phyloP scores from a whole-genome alignment of 2,888 invertebrate genomes.

The Subacronicta megacephala region DNA sequence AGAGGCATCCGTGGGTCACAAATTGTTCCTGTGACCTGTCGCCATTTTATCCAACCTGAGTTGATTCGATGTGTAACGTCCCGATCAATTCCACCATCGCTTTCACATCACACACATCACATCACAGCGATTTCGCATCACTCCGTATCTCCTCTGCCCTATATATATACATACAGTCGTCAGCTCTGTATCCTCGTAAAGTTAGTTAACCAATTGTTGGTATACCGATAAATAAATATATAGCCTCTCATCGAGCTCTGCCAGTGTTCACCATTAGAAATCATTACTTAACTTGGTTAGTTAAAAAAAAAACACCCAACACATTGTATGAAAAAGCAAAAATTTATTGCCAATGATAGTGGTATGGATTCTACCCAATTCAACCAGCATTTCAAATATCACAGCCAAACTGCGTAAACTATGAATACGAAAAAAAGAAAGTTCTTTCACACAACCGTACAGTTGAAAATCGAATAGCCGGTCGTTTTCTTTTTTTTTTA shows the following conservation, averaged over 20 bases:
- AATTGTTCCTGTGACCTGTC: too few relatives aligned
- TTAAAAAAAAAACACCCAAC: conserved; percentile 15
- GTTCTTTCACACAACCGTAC: conserved; percentile 20
- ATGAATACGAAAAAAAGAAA: conserved; percentile 25
- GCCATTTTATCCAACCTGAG: too few relatives aligned
- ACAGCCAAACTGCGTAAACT: conserved; percentile 28
- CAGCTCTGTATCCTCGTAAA: too few relatives aligned
- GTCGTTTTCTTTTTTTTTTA: conserved; percentile 32
- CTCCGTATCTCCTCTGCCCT: too few relatives aligned
- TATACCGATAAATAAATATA: neutral
- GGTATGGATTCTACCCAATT: conserved; percentile 30
- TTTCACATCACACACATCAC: too few relatives aligned
- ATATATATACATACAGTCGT: too few relatives aligned
- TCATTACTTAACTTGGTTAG: conserved; percentile 18
- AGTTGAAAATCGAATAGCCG: conserved; percentile 25
- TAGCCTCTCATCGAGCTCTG: too few relatives aligned
- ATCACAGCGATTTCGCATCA: too few relatives aligned
- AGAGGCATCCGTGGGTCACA: too few relatives aligned
- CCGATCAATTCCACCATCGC: too few relatives aligned
- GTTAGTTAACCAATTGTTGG: too few relatives aligned
- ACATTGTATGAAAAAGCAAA: conserved; percentile 26
- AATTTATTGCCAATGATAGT: conserved; percentile 33
- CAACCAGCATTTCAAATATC: conserved; percentile 47
- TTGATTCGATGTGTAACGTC: too few relatives aligned
- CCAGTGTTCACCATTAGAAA: conserved; percentile 3